Evolutionary conservation across 2,888 invertebrate species (phyloP).

Genomic region (Scelioninae gen. 2): DNA sequence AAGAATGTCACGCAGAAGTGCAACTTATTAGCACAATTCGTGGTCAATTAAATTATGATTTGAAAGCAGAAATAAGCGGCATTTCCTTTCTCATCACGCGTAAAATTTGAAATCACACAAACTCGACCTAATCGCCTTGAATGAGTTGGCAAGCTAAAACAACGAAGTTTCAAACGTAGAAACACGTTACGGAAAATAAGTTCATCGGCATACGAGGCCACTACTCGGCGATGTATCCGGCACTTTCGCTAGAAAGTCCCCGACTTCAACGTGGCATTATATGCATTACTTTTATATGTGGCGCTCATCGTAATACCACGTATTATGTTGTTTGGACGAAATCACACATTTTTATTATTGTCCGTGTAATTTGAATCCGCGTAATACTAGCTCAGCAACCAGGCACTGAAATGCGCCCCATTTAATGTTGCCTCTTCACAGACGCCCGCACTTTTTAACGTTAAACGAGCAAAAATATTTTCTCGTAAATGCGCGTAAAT

Average conservation of each 20-base stretch:
- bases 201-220: slow-evolving; percentile 60
- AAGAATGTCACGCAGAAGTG: background rate
- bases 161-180: slow-evolving; percentile 58
- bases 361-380: slow-evolving; percentile 37
- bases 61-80: slow-evolving; percentile 12
- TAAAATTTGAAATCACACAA: slow-evolving; percentile 44
- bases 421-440: slow-evolving; percentile 8
- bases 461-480: slow-evolving; percentile 6
- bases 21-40: background rate
- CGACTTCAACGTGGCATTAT: slow-evolving; percentile 42
- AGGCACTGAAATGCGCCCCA: slow-evolving; percentile 14
- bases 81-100: slow-evolving; percentile 30
- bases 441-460: background rate
- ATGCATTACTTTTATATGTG: slow-evolving; percentile 46
- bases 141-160: slow-evolving; percentile 43
- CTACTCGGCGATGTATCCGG: slow-evolving; percentile 57
- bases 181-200: slow-evolving; percentile 59
- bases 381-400: slow-evolving; percentile 40
- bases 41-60: slow-evolving; percentile 5
- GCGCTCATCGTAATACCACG: slow-evolving; percentile 46
- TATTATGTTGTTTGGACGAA: slow-evolving; percentile 55
- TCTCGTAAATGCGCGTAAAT: background rate
- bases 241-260: slow-evolving; percentile 61
- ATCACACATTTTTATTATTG: slow-evolving; percentile 55
- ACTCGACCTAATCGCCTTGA: slow-evolving; percentile 30